Conservation (phyloP, 1,140 invertebrate genomes). For the Drosophila azteca region DNA sequence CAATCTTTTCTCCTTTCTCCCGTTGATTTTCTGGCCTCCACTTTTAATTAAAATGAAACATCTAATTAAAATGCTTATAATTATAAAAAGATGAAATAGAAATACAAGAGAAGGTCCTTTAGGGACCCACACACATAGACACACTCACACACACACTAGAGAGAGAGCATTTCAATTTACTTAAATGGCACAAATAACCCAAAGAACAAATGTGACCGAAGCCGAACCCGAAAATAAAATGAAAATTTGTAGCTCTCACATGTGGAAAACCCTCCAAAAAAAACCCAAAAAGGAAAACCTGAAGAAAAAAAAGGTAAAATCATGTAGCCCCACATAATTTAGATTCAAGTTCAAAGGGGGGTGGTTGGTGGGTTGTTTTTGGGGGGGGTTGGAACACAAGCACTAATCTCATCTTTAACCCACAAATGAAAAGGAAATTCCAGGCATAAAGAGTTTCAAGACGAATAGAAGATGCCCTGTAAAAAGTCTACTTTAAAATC, state of each 20-base stretch:
- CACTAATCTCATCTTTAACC: constrained; percentile 59
- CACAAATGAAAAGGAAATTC: constrained; percentile 49
- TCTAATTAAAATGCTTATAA: constrained; percentile 40
- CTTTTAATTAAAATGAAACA: constrained; percentile 69
- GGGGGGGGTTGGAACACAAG: constrained; percentile 11
- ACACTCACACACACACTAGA: constrained; percentile 4
- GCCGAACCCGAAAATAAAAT: constrained; percentile 34
- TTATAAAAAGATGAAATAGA: constrained; percentile 72
- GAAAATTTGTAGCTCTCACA: constrained; percentile 45
- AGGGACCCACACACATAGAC: constrained; percentile 8
- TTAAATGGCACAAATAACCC: constrained; percentile 59
- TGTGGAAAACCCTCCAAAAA: constrained; percentile 13
- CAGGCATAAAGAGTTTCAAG: not conserved
- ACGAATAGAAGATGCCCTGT: constrained; percentile 18
- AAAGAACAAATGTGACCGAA: constrained; percentile 43
- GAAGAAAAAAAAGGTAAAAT: constrained; percentile 32
- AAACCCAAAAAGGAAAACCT: constrained; percentile 20
- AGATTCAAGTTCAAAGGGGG: constrained; percentile 37
- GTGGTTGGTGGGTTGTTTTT: constrained; percentile 1
- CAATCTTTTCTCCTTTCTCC: not conserved
- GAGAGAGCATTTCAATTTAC: constrained; percentile 56
- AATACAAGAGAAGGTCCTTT: constrained; percentile 23
- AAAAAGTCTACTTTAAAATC: no score
- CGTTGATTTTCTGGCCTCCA: constrained; percentile 33
- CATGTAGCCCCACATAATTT: constrained; percentile 60